These are phyloP conservation scores for Cichladusa arquata DNA, from an alignment of 2,113 vertebrate genomes.

Conservation along the genomic window DNA sequence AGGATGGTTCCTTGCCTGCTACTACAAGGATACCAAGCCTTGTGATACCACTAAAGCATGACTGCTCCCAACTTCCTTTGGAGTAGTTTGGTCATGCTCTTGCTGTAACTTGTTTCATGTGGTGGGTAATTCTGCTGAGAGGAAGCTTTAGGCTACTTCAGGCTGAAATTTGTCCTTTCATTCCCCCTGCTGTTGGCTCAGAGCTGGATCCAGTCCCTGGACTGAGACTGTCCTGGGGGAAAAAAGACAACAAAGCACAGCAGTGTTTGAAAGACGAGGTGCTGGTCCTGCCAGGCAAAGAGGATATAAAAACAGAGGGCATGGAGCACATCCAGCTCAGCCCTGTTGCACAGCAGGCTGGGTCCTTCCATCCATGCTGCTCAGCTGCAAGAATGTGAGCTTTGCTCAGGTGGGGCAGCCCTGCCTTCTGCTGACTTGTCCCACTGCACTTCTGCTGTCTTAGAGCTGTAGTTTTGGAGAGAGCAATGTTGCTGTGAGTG, in stretches of 20 bases:
- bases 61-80: neutral
- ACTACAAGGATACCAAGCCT: fast-evolving
- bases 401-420: neutral
- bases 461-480: neutral
- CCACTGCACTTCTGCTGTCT: neutral
- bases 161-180: neutral
- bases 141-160: neutral
- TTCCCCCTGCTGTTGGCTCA: neutral
- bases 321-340: neutral
- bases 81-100: neutral
- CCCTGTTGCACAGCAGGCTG: fast-evolving
- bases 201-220: neutral
- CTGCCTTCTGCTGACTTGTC: neutral
- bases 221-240: neutral
- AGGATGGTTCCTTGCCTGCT: neutral
- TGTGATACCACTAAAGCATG: neutral
- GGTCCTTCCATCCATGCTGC: neutral
- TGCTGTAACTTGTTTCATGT: neutral
- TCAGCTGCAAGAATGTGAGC: neutral
- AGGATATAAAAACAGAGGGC: neutral
- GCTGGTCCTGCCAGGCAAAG: neutral
- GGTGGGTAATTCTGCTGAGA: neutral
- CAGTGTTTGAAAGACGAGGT: neutral
- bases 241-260: neutral
- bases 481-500: neutral